Evolutionary conservation across 1,140 invertebrate genomes (phyloP).

Genomic region (Andrena cerasifolii): DNA sequence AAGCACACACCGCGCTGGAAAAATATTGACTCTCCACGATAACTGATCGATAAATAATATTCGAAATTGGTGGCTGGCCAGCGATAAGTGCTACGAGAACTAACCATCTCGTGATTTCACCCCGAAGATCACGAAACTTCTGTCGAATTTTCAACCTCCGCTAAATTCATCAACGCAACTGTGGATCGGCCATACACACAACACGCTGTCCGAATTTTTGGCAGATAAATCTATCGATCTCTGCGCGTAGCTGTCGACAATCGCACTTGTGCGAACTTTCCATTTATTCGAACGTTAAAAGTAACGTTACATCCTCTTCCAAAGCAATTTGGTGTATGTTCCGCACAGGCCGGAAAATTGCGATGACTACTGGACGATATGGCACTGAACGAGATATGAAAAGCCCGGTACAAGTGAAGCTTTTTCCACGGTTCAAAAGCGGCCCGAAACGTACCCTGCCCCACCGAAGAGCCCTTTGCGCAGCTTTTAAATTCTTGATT

Average conservation of each 20-base stretch:
- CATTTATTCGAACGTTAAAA: neutral
- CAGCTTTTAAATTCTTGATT: conserved; percentile 29
- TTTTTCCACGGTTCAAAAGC: conserved; percentile 20
- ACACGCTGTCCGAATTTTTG: too few relatives aligned
- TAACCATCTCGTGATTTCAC: too few relatives aligned
- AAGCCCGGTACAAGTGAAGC: conserved; percentile 17
- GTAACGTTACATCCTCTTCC: neutral
- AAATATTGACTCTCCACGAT: neutral
- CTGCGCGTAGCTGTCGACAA: too few relatives aligned
- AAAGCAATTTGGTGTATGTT: conserved; percentile 4
- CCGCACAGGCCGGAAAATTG: neutral
- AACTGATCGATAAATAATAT: neutral
- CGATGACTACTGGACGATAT: conserved; percentile 19
- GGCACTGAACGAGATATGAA: conserved; percentile 18
- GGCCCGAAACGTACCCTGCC: neutral
- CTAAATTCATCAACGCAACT: too few relatives aligned
- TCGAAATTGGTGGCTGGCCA: too few relatives aligned
- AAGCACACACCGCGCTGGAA: neutral
- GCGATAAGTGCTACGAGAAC: too few relatives aligned
- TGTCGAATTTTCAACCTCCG: too few relatives aligned
- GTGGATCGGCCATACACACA: too few relatives aligned
- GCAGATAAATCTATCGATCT: too few relatives aligned
- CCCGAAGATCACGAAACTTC: too few relatives aligned
- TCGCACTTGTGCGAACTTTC: too few relatives aligned
- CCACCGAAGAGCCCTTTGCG: neutral